Base-by-base conservation (phyloP, 2,797 vertebrate genomes). In the Acanthopagrus latus region DNA sequence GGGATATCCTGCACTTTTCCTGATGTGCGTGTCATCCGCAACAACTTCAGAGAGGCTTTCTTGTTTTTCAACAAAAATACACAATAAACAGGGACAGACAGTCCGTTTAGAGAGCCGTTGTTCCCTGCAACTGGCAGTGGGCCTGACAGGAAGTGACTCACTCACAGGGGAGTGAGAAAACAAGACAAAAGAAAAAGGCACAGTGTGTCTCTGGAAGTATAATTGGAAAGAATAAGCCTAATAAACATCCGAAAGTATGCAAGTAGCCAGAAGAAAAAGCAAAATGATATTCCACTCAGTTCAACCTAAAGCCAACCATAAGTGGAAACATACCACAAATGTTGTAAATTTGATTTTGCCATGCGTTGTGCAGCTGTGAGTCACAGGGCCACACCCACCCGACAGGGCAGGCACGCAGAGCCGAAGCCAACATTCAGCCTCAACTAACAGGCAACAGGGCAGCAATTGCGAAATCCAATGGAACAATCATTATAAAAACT, bases 141-240 rank as follows among this genome's bases (percentile, higher is more conserved):
- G 83, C 67, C 74, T 68, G 64, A 75, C 78, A 88, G 93, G 91
- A 93, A 92, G 84, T 91, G 92, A 92, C 82, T 93, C 91, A 93
- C 66, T 74, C 78, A 80, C 38, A 63, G 67, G 65, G 7, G 76
- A 81, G 44, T n/a, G 47, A 78, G 44, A 82, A 72, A 81, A 89
- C 43, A 74, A 52, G 60, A 80, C 74, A 84, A 84, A 81, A 85
- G 38, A 92, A 84, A 4, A 4, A 58, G 52, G 73, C 44, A 62
- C 60, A 76, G 17, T 56, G 52, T 73, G 63, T 74, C n/a, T 81
- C 59, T 64, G 17, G 72, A 82, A 82, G 60, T 29, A 52, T 60
- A 69, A 70, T n/a, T 47, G 10, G 33, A 23, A 41, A 29, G 66
- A 58, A 33, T 3, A 13, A 47, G 2, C 1, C 13, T 6, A 29